phyloP scores from a whole-genome alignment of 1,140 invertebrate genomes.

The Eufriesea mexicana region DNA sequence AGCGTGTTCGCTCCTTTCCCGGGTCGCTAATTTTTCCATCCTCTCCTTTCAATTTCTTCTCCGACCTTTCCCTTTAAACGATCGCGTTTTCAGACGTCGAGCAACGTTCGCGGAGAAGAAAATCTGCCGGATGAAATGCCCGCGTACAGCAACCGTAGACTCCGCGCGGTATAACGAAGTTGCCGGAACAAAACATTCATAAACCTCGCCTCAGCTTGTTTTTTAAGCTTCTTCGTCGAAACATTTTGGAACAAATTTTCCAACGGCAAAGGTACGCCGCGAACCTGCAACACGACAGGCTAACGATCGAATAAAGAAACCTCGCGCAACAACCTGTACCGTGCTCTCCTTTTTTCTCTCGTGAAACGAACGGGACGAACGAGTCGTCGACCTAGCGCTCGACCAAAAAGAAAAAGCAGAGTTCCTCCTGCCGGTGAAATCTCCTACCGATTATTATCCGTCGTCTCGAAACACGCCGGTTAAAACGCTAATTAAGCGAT shows the following conservation, averaged over 20 bases:
- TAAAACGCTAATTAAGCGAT: constrained; percentile 22
- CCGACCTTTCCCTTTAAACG: neutral
- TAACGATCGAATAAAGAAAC: constrained; percentile 28
- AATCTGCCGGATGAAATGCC: neutral
- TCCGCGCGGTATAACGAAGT: constrained; percentile 15
- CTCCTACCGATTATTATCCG: constrained; percentile 5
- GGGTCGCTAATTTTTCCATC: neutral
- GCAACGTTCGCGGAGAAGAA: neutral
- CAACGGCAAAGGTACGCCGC: neutral
- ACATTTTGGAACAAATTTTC: constrained; percentile 17
- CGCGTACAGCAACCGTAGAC: neutral
- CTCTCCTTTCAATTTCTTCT: neutral
- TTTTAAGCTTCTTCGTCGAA: constrained; percentile 3
- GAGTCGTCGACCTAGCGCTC: neutral
- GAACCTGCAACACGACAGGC: neutral
- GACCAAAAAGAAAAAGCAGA: neutral
- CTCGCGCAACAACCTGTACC: neutral
- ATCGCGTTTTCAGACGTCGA: neutral
- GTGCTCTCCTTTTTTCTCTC: neutral
- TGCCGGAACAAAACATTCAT: constrained; percentile 15
- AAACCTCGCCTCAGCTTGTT: constrained; percentile 5
- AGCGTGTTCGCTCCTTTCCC: neutral
- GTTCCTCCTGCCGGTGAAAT: neutral
- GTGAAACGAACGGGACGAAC: neutral
- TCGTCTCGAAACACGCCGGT: neutral